Conservation (phyloP, 2,797 vertebrate species). For the Furcifer pardalis region DNA sequence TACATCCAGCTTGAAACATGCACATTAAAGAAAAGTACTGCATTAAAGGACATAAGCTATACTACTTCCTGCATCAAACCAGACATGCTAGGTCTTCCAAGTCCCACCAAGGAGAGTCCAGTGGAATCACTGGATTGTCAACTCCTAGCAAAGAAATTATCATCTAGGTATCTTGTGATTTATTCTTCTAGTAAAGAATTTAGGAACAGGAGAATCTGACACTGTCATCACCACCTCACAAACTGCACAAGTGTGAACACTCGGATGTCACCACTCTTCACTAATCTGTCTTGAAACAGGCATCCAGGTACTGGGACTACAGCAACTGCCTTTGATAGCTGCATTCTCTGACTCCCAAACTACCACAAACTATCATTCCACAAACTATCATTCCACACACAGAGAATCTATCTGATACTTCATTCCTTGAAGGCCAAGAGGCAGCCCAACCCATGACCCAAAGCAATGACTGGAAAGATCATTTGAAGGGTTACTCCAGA, state of each 20-base stretch:
- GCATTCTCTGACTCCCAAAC: neutral
- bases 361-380: neutral
- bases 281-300: too few species aligned
- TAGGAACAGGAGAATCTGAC: neutral
- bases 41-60: neutral
- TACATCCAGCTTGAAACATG: conserved; percentile 54
- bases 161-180: too few species aligned
- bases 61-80: neutral
- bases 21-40: too few species aligned
- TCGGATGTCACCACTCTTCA: too few species aligned
- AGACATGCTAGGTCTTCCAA: neutral
- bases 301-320: neutral
- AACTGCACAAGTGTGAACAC: too few species aligned
- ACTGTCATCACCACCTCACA: too few species aligned
- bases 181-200: too few species aligned
- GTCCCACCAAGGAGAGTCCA: neutral
- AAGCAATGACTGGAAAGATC: neutral
- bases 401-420: neutral
- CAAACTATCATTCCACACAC: neutral
- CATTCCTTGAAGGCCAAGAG: neutral
- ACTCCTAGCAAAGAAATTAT: too few species aligned
- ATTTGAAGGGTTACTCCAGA: neutral
- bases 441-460: neutral
- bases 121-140: neutral
- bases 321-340: neutral